Base-by-base conservation (phyloP, 1,140 invertebrate species). In the Temnothorax curvispinosus region DNA sequence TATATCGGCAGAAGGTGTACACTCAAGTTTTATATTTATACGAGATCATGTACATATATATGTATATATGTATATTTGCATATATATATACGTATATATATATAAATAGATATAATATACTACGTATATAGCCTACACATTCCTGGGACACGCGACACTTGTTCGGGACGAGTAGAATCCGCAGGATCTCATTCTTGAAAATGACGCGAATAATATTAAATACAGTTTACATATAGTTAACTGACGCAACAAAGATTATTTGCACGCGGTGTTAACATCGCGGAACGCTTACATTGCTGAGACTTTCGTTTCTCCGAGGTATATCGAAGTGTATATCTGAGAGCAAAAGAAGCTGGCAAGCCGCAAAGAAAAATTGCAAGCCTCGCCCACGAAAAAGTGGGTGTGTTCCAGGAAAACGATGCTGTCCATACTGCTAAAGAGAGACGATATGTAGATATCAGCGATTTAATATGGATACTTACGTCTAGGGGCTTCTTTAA, bases 401-500 rank as follows among this genome's bases (percentile, higher is more conserved):
- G 44, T 35, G 47, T 86, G 60, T 72, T 78, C 82, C 82, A 78
- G 52, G 76, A 69, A 71, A 88, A 86, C 62, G 56, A 85, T 90
- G 52, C 74, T 86, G 75, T 85, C 15, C 62, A 86, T 91, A 91
- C 75, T 85, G 75, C 82, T 92, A 91, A 80, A 88, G 78, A 91
- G 85, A 90, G 50, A 87, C 35, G 67, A 88, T 91, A 88, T 81
- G 75, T 72, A 65, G 54, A 75, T 90, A 6, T 27, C 27, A 85
- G 77, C 85, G 58, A 84, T 75, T 90, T 52, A 72, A 87, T 69
- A 21, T 56, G 52, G 94, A 96, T 96, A 98, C 98, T 99, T 98
- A 99, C 98, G 97, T 99, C 98, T 90, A 99, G 96, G 77, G 98
- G 98, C 94, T 99, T 99, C 96, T 98, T 98, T 87, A 99, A 95